Conservation (phyloP, 2,113 vertebrate genomes). For the Atractosteus spatula region DNA sequence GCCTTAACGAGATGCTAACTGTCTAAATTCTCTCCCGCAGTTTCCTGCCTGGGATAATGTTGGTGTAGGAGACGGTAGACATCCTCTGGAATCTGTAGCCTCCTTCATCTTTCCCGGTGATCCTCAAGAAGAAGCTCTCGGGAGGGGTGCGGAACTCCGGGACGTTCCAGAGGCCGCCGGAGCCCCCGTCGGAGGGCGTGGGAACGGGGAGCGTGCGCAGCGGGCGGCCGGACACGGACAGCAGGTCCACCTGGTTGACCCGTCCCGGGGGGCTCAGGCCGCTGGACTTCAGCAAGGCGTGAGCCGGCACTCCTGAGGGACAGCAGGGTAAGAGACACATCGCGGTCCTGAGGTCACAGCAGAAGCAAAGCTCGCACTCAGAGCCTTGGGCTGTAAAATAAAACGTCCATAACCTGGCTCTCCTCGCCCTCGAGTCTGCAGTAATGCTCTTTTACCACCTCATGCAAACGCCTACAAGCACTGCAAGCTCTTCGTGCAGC, state of each 20-base stretch:
- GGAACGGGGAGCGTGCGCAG: slow-evolving; percentile 64
- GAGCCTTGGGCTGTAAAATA: no score
- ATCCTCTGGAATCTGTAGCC: slow-evolving; percentile 85
- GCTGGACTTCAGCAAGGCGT: slow-evolving; percentile 79
- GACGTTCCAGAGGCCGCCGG: slow-evolving; percentile 75
- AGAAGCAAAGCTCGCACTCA: no score
- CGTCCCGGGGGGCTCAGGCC: slow-evolving; percentile 74
- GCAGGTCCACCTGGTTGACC: slow-evolving; percentile 73
- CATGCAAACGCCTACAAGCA: no score
- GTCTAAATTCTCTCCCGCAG: no score
- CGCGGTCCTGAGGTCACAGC: no score
- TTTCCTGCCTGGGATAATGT: slow-evolving; percentile 74
- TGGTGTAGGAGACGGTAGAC: slow-evolving; percentile 85
- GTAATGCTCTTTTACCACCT: no score
- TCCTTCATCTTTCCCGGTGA: slow-evolving; percentile 75
- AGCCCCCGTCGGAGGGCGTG: slow-evolving; percentile 63
- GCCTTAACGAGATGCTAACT: no score
- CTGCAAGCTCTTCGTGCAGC: no score
- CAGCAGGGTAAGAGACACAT: not conserved
- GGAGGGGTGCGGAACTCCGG: slow-evolving; percentile 70
- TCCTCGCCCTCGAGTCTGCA: no score
- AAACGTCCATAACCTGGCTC: no score
- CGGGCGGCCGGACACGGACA: slow-evolving; percentile 70
- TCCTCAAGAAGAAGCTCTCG: slow-evolving; percentile 84
- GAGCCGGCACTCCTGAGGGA: slow-evolving; percentile 75